phyloP scores from a whole-genome alignment of 2,888 invertebrate species.

The Chrysolina americana region DNA sequence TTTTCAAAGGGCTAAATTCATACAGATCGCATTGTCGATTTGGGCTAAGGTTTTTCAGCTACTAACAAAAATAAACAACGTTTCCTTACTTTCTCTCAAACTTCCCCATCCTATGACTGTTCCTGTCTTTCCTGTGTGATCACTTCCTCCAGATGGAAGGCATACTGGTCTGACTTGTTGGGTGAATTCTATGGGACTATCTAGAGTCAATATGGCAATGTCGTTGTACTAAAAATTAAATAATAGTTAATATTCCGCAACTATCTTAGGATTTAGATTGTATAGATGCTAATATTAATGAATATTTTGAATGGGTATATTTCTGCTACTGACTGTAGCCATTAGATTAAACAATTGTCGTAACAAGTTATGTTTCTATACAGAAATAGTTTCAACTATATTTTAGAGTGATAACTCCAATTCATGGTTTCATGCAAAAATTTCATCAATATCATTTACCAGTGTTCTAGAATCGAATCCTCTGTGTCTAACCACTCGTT shows the following conservation, averaged over 20 bases:
- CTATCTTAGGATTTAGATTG: too few relatives aligned
- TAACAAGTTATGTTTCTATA: not conserved
- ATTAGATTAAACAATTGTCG: too few relatives aligned
- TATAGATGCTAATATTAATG: too few relatives aligned
- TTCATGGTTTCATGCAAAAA: too few relatives aligned
- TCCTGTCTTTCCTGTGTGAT: slow-evolving; percentile 80
- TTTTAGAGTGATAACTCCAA: too few relatives aligned
- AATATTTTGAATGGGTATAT: too few relatives aligned
- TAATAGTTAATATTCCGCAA: too few relatives aligned
- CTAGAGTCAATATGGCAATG: slow-evolving; percentile 84
- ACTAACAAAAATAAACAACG: slow-evolving; percentile 6
- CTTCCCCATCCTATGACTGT: slow-evolving; percentile 94
- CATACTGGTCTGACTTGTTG: slow-evolving; percentile 85
- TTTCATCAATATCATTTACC: slow-evolving; percentile 69
- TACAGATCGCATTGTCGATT: too few relatives aligned
- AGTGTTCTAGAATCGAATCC: slow-evolving; percentile 87
- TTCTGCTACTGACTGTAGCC: too few relatives aligned
- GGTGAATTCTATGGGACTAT: slow-evolving; percentile 81
- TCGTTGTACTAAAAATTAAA: slow-evolving; percentile 81
- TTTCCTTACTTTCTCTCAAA: slow-evolving; percentile 82
- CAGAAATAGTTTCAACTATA: too few relatives aligned
- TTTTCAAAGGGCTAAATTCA: too few relatives aligned
- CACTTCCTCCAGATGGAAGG: slow-evolving; percentile 73
- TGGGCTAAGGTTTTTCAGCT: not conserved
- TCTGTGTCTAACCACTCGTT: slow-evolving; percentile 87